phyloP scores from a whole-genome alignment of 1,140 invertebrate species.

The Drosophila carrolli region DNA sequence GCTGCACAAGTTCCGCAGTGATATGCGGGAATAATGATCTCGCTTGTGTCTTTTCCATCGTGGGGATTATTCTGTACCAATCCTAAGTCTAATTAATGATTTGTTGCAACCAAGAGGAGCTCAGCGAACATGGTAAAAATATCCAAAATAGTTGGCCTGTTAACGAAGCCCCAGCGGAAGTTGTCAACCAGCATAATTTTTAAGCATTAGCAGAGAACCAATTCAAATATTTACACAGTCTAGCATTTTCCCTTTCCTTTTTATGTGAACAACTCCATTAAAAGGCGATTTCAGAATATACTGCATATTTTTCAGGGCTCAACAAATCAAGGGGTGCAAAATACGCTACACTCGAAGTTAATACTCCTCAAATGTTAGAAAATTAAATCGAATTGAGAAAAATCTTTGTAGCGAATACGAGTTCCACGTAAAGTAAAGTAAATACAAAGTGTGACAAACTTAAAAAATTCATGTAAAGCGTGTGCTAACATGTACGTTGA shows the following conservation, averaged over 20 bases:
- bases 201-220: conserved; percentile 66
- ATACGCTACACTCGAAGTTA: conserved; percentile 37
- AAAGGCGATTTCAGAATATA: conserved; percentile 47
- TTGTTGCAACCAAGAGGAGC: conserved; percentile 50
- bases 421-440: no score
- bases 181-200: conserved; percentile 83
- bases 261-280: conserved; percentile 67
- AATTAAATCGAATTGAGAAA: no score
- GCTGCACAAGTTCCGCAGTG: conserved; percentile 45
- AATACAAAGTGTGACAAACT: no score
- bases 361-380: no score
- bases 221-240: conserved; percentile 76
- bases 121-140: conserved; percentile 22
- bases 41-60: conserved; percentile 5
- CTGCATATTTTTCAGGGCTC: conserved; percentile 57
- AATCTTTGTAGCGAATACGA: no score
- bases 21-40: conserved; percentile 26
- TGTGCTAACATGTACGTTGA: no score
- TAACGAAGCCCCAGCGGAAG: conserved; percentile 35
- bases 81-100: conserved; percentile 74
- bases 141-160: conserved; percentile 13
- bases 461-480: no score
- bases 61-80: conserved; percentile 25
- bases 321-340: conserved; percentile 70
- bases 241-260: conserved; percentile 32